A percentile compares a stretch with the other conserved stretches of the same genome.
Conservation (phyloP, 2,113 vertebrate genomes). For the Thermophis baileyi region DNA sequence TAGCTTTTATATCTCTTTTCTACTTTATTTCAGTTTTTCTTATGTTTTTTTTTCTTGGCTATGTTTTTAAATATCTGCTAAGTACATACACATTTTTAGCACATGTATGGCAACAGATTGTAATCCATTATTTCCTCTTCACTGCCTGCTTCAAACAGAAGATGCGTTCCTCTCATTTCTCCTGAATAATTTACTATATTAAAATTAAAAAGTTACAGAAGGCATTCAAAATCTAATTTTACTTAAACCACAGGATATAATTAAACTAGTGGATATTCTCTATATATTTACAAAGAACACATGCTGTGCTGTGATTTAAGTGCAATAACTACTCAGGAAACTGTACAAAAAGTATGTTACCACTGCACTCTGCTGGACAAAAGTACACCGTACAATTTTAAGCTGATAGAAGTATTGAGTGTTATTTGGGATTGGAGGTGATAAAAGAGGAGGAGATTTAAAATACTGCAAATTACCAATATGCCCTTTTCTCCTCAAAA, state of each 20-base stretch:
- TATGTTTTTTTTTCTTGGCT: neutral
- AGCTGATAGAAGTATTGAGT: neutral
- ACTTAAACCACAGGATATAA: neutral
- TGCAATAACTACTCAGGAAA: neutral
- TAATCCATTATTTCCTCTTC: neutral
- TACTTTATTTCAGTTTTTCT: neutral
- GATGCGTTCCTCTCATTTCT: neutral
- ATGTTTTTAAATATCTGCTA: neutral
- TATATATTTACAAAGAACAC: neutral
- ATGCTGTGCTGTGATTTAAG: neutral
- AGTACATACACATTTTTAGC: neutral
- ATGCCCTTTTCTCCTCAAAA: neutral
- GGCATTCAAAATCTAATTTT: neutral
- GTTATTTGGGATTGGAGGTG: neutral
- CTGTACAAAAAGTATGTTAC: neutral
- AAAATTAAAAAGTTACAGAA: neutral
- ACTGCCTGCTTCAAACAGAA: neutral
- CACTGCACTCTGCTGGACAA: conserved; percentile 17
- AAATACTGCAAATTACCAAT: neutral
- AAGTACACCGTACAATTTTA: neutral
- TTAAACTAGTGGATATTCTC: neutral
- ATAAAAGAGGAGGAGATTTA: neutral
- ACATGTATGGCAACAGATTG: neutral
- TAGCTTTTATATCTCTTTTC: neutral
- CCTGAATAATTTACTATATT: neutral